Base-by-base conservation (phyloP, 2,113 vertebrate species). In the Synchiropus splendidus region DNA sequence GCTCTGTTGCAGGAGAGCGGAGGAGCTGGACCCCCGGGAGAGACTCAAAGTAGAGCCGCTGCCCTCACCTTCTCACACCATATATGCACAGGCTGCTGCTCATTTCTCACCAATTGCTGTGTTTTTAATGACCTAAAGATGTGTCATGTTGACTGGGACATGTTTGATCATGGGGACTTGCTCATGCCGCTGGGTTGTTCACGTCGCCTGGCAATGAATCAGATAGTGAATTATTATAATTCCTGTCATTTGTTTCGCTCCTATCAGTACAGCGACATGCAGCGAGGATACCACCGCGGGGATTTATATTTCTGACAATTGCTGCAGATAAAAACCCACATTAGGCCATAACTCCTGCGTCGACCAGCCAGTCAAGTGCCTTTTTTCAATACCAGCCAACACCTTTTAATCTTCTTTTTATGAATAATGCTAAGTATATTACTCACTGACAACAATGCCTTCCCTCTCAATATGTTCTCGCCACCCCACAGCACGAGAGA, bases 351-450 rank as follows among this genome's bases (percentile, higher is more conserved):
- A 78, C 75, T 72, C 60, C 61, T 58, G 59, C 73, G 71, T 80
- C 75, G 62, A 55, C 51, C 47, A 50, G 46, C 39, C 46, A 67
- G 63, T 66, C 66, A 67, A 77, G 68, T 61, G 47, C 60, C 58
- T 51, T 67, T 54, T 43, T 40, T 58, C 40, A 60, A 14, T 15
- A 52, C 21, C 58, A 71, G 44, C 66, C 64, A 63, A 54, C 36
- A 61, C 53, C 51, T 72, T 80, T 78, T 80, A 79, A 78, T 84
- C 78, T 45, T 41, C 39, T 59, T 65, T 80, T 75, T 81, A 80
- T 79, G 68, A 84, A 83, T 80, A 83, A 83, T 74, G 77, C 74
- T 81, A 84, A 82, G 76, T 80, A 75, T 82, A 80, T 85, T 77
- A 83, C 71, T 81, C 82, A 77, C 57, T 81, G 79, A 84, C 83